Conservation (phyloP, 2,888 invertebrate genomes). For the Andricus curvator region DNA sequence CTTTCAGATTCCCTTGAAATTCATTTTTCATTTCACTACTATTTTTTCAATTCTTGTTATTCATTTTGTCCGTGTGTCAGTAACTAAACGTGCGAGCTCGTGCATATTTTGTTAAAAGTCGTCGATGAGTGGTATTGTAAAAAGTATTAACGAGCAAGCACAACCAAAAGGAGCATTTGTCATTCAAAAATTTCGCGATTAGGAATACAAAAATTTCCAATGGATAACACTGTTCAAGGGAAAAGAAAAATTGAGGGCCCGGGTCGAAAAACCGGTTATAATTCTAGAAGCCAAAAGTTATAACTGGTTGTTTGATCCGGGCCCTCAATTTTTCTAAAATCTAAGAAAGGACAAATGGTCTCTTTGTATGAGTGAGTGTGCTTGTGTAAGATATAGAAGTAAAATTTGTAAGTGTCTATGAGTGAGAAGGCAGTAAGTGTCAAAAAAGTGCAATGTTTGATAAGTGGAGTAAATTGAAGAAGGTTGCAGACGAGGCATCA, state of each 20-base stretch:
- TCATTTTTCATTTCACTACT: background rate
- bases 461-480: constrained; percentile 60
- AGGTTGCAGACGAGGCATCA: constrained; percentile 71
- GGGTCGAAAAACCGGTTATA: no score
- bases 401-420: constrained; percentile 39
- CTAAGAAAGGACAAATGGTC: constrained; percentile 13
- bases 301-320: no score
- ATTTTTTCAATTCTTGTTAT: background rate
- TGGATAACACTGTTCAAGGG: no score
- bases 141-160: constrained; percentile 44
- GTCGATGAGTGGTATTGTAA: constrained; percentile 43
- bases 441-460: constrained; percentile 65
- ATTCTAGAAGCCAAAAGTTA: no score
- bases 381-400: constrained; percentile 28
- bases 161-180: constrained; percentile 35
- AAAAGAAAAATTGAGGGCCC: no score
- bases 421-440: constrained; percentile 41
- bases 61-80: constrained; percentile 32
- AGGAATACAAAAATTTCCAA: no score
- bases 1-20: no score
- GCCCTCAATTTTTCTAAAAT: background rate
- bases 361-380: constrained; percentile 38
- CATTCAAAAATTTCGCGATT: background rate
- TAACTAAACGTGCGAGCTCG: constrained; percentile 56
- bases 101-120: constrained; percentile 47